These are phyloP conservation scores for Acanthopleura granulata DNA, from an alignment of 2,888 invertebrate genomes.

Conservation along the genomic window DNA sequence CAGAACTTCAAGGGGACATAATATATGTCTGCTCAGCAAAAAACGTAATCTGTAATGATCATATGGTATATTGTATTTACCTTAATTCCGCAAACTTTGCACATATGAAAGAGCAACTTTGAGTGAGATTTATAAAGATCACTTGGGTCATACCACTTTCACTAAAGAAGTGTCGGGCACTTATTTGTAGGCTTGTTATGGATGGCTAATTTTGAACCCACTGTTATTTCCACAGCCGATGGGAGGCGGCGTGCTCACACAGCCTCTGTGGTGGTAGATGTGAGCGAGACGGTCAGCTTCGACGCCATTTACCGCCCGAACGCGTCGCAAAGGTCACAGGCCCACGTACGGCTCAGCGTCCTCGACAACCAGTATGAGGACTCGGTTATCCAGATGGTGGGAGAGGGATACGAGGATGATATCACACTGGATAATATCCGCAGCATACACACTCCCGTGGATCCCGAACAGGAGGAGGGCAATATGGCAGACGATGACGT, in stretches of 20 bases:
- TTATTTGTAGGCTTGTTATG: neutral
- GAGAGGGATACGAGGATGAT: constrained; percentile 72
- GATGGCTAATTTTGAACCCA: neutral
- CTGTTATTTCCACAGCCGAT: constrained; percentile 18
- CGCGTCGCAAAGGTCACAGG: constrained; percentile 62
- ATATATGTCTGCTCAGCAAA: no score
- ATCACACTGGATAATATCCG: constrained; percentile 72
- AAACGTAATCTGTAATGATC: no score
- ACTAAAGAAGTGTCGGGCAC: neutral
- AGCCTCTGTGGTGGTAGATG: constrained; percentile 64
- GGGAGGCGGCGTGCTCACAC: constrained; percentile 61
- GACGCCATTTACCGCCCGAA: constrained; percentile 59
- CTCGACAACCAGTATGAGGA: constrained; percentile 75
- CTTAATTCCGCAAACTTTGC: no score
- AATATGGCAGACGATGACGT: constrained; percentile 67
- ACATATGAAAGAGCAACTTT: no score
- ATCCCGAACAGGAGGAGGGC: constrained; percentile 59
- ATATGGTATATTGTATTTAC: no score
- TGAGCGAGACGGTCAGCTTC: constrained; percentile 62
- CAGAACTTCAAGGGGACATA: no score
- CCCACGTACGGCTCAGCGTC: constrained; percentile 70
- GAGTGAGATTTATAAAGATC: no score
- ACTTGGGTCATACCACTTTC: neutral
- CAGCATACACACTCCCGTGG: constrained; percentile 41
- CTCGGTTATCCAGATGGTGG: constrained; percentile 70